These are phyloP conservation scores for Gopherus evgoodei DNA, from an alignment of 2,113 vertebrate species.

Conservation along the genomic window DNA sequence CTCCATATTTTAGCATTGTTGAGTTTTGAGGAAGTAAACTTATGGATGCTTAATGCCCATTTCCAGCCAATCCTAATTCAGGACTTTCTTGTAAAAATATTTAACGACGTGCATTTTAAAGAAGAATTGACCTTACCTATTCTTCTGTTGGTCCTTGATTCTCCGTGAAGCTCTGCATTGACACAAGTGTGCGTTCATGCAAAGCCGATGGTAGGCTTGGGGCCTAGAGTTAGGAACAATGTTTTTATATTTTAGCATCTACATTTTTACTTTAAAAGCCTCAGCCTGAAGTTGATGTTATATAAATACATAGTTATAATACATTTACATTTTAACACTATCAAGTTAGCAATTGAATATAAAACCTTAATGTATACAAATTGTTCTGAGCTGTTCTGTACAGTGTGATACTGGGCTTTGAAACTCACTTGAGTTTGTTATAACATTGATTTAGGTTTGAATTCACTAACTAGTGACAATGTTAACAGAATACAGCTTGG, in stretches of 20 bases:
- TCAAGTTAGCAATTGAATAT: background rate
- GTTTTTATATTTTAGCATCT: background rate
- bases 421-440: background rate
- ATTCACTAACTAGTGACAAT: background rate
- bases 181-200: background rate
- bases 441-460: background rate
- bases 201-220: background rate
- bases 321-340: background rate
- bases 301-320: accelerated
- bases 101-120: constrained; percentile 20
- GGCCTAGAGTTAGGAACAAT: background rate
- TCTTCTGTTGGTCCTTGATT: background rate
- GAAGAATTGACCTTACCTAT: background rate
- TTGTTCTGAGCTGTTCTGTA: background rate
- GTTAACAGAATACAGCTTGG: background rate
- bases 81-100: constrained; percentile 5
- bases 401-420: background rate
- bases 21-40: background rate
- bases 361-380: background rate
- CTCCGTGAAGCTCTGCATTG: background rate
- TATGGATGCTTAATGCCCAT: background rate
- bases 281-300: background rate
- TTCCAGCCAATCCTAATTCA: background rate
- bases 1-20: background rate
- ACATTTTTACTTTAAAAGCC: background rate